phyloP scores from a whole-genome alignment of 1,140 invertebrate species.

The Sycobia sp. region DNA sequence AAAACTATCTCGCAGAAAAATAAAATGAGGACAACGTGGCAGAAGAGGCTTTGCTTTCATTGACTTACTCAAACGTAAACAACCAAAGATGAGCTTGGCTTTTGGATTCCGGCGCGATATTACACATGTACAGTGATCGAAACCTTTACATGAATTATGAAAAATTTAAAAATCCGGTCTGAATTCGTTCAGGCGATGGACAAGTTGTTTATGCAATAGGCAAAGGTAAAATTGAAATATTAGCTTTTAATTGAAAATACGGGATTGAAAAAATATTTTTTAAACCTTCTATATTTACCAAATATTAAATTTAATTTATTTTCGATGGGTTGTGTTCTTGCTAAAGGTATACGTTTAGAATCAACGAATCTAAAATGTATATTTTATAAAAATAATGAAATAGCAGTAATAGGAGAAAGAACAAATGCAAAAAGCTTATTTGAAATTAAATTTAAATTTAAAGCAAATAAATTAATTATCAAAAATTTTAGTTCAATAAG shows the following conservation, averaged over 20 bases:
- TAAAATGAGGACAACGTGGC: too few relatives aligned
- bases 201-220: too few relatives aligned
- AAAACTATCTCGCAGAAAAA: neutral
- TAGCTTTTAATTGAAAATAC: neutral
- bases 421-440: neutral
- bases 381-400: neutral
- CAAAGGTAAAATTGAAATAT: too few relatives aligned
- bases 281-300: neutral
- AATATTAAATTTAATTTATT: too few relatives aligned
- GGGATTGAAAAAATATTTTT: neutral
- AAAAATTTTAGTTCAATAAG: neutral
- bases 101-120: neutral
- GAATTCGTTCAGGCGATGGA: neutral
- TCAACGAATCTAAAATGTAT: too few relatives aligned
- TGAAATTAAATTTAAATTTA: conserved; percentile 1
- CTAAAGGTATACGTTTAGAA: too few relatives aligned
- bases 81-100: neutral
- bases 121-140: neutral
- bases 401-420: neutral
- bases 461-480: too few relatives aligned
- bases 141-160: neutral
- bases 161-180: neutral
- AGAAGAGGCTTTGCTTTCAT: neutral
- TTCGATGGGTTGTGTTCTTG: too few relatives aligned
- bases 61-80: too few relatives aligned